A percentile compares a stretch with the other conserved stretches of the same genome.
Evolutionary conservation across 2,797 vertebrate species (phyloP).

Genomic region (Oceanodroma leucorhoa): DNA sequence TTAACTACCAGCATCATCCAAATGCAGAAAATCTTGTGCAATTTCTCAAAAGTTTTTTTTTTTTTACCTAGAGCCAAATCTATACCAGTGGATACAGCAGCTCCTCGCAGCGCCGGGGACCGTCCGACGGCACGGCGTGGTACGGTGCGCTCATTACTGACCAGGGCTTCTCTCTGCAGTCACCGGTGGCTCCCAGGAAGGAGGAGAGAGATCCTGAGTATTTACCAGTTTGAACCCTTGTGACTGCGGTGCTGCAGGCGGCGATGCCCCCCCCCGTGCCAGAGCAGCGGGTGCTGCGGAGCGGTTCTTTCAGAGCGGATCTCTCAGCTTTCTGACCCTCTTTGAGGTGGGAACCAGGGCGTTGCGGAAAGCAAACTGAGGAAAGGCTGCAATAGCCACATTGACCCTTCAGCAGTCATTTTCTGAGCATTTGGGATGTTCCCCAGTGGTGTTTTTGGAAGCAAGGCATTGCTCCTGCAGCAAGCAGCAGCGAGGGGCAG

Average conservation of each 20-base stretch:
- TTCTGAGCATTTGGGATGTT: background rate
- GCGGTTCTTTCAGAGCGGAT: rapidly evolving
- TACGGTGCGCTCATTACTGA: rapidly evolving
- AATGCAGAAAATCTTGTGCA: background rate
- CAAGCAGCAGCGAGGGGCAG: background rate
- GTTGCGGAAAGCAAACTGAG: background rate
- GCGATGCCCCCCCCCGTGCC: rapidly evolving
- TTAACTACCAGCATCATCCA: background rate
- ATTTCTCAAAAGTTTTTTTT: background rate
- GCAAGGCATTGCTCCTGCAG: background rate
- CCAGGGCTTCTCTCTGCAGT: background rate
- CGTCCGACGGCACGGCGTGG: rapidly evolving
- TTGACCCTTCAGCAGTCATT: background rate
- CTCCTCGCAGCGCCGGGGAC: rapidly evolving
- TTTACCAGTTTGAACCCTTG: background rate
- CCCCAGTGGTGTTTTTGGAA: background rate
- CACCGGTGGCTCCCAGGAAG: background rate
- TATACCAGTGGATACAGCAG: background rate
- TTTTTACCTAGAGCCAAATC: no score
- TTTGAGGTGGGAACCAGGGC: background rate
- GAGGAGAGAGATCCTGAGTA: background rate
- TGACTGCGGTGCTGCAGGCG: background rate
- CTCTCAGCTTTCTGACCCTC: background rate
- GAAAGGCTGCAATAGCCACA: rapidly evolving
- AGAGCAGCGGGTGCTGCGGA: rapidly evolving